These are phyloP conservation scores for Argya squamiceps DNA, from an alignment of 2,797 vertebrate genomes.

Conservation along the genomic window DNA sequence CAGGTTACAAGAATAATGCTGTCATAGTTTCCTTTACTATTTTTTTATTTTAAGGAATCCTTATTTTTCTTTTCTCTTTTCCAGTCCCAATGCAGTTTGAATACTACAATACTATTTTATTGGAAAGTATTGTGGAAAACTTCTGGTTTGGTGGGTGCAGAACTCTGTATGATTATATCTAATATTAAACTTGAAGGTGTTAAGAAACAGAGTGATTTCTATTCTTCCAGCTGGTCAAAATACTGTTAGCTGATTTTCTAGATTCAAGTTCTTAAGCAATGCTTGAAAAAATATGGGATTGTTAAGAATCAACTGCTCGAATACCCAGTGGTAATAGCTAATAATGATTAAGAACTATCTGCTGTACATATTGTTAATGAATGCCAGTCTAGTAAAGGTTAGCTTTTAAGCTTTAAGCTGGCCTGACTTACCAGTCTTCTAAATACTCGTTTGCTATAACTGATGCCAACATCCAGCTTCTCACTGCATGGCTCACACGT, in stretches of 20 bases:
- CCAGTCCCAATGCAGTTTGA: not conserved
- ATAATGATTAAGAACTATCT: not conserved
- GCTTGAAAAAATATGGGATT: not conserved
- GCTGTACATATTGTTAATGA: not conserved
- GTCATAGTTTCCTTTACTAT: not conserved
- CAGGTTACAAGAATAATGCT: not conserved
- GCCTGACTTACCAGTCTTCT: not conserved
- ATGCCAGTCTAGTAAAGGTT: not conserved
- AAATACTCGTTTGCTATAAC: not conserved
- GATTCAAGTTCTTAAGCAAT: not conserved
- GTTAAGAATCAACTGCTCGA: not conserved
- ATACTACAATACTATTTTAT: not conserved
- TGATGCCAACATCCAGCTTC: not conserved
- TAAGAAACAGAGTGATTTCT: not conserved
- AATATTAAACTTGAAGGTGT: not conserved
- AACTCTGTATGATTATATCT: not conserved
- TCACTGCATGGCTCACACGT: accelerated
- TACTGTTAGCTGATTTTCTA: not conserved
- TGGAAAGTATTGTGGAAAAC: not conserved
- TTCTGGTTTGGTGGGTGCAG: not conserved
- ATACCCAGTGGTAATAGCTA: not conserved
- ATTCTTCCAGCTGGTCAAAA: not conserved
- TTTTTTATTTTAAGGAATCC: not conserved
- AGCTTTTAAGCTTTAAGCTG: not conserved
- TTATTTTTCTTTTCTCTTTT: not conserved